A percentile compares a stretch with the other conserved stretches of the same genome.
Conservation (phyloP, 2,888 invertebrate genomes). For the Marronus borbonicus region DNA sequence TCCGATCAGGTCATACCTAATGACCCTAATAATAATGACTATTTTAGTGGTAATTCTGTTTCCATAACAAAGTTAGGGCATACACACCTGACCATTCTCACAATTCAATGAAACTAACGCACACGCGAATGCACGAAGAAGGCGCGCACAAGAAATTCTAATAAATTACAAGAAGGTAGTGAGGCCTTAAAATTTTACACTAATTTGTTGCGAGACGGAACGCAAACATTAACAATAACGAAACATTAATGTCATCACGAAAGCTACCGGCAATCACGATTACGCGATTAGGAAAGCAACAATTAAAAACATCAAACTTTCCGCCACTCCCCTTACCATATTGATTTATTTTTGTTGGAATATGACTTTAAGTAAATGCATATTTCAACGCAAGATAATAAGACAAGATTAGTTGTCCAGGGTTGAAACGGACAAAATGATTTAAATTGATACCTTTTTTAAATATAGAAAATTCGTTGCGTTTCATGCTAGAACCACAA, state of each 20-base stretch:
- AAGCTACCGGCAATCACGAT: slow-evolving; percentile 39
- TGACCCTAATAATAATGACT: slow-evolving; percentile 68
- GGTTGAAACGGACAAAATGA: too few species aligned
- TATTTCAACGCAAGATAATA: not conserved
- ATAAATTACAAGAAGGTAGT: slow-evolving; percentile 41
- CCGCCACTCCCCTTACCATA: not conserved
- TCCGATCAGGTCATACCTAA: slow-evolving; percentile 63
- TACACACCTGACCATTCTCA: slow-evolving; percentile 63
- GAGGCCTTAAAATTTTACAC: slow-evolving; percentile 46
- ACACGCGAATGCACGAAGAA: slow-evolving; percentile 20
- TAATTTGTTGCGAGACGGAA: slow-evolving; percentile 35
- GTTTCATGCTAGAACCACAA: too few species aligned
- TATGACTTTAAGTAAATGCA: not conserved
- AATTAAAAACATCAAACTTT: slow-evolving; percentile 43
- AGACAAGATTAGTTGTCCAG: not conserved
- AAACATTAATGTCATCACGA: slow-evolving; percentile 36
- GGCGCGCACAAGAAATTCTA: slow-evolving; percentile 19
- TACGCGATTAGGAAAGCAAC: slow-evolving; percentile 38
- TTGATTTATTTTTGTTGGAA: slow-evolving; percentile 30
- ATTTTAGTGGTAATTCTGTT: slow-evolving; percentile 68
- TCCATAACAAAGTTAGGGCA: slow-evolving; percentile 68
- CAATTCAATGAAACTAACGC: slow-evolving; percentile 43
- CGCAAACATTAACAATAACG: slow-evolving; percentile 39
- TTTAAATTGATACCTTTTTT: too few species aligned
- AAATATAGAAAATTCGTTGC: too few species aligned